Percentiles rank a stretch among this genome's conserved stretches.
Conservation (phyloP, 1,140 invertebrate genomes). For the Brachionus rotundiformis region DNA sequence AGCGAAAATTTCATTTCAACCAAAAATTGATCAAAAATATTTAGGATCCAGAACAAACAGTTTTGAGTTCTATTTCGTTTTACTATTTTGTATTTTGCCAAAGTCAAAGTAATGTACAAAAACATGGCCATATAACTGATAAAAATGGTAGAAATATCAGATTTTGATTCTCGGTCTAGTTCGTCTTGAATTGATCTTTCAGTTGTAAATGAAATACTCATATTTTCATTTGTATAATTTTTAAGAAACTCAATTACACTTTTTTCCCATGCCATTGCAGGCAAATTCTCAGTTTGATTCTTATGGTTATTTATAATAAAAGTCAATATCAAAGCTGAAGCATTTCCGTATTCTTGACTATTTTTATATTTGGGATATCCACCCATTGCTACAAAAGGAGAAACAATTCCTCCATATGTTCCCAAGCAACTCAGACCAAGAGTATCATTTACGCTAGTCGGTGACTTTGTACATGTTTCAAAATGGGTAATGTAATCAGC, state of each 20-base stretch:
- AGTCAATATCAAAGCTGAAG: constrained; percentile 83
- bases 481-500: constrained; percentile 80
- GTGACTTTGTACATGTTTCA: constrained; percentile 70
- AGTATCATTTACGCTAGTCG: constrained; percentile 67
- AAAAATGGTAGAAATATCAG: constrained; percentile 85
- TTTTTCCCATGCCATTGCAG: constrained; percentile 84
- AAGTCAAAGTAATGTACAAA: constrained; percentile 87
- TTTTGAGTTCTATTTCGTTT: constrained; percentile 55
- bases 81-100: constrained; percentile 74
- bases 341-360: constrained; percentile 71
- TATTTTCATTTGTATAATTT: constrained; percentile 70
- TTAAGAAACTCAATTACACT: constrained; percentile 82
- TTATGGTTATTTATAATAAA: constrained; percentile 76
- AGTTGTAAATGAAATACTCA: constrained; percentile 52
- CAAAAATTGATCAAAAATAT: constrained; percentile 61
- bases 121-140: constrained; percentile 98
- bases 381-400: constrained; percentile 85
- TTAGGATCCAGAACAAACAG: neutral
- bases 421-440: constrained; percentile 73
- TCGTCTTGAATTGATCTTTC: constrained; percentile 90
- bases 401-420: constrained; percentile 82
- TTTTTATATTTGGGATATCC: constrained; percentile 72
- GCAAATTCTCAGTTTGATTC: constrained; percentile 56
- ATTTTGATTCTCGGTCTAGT: constrained; percentile 81
- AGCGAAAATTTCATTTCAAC: constrained; percentile 83